Conservation (phyloP, 2,888 invertebrate species). For the Eugnorisma glareosa region DNA sequence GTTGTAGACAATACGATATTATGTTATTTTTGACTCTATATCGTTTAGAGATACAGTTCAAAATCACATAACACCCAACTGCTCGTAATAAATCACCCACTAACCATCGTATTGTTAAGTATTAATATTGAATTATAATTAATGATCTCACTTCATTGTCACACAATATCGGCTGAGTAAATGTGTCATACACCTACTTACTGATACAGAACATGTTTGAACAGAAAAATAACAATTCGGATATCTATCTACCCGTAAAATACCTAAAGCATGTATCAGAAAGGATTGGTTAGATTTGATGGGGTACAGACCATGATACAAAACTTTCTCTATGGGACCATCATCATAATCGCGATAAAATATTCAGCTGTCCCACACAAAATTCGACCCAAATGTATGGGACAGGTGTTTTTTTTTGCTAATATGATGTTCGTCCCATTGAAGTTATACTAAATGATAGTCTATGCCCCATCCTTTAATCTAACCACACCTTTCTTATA, state of each 20-base stretch:
- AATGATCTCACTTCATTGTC: conserved; percentile 90
- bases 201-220: conserved; percentile 53
- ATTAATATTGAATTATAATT: conserved; percentile 87
- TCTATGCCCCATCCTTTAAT: not conserved
- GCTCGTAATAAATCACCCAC: conserved; percentile 75
- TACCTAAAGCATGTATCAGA: not conserved
- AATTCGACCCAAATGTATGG: not conserved
- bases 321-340: not conserved
- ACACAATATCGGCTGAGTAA: conserved; percentile 83
- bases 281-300: not conserved
- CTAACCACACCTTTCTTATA: not conserved
- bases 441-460: not conserved
- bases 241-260: conserved; percentile 18
- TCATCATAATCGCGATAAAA: not conserved
- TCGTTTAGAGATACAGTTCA: conserved; percentile 55
- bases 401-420: not conserved
- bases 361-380: not conserved
- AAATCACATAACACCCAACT: conserved; percentile 67
- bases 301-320: not conserved
- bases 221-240: conserved; percentile 35
- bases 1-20: conserved; percentile 64
- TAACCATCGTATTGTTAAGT: conserved; percentile 87
- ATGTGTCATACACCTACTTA: conserved; percentile 76
- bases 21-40: conserved; percentile 68
- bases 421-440: not conserved